phyloP scores from a whole-genome alignment of 1,140 invertebrate genomes.

The Mya arenaria region DNA sequence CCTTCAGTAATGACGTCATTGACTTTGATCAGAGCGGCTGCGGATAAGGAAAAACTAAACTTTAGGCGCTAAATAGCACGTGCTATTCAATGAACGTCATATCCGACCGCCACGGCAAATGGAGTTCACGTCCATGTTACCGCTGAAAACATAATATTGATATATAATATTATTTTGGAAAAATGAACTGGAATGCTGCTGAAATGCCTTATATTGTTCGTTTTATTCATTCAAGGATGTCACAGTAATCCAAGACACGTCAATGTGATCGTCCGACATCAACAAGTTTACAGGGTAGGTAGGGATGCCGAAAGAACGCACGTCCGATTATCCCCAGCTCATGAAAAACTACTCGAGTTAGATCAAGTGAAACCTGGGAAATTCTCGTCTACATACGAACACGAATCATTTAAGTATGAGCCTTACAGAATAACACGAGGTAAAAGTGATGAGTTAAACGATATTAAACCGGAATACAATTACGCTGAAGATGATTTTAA shows the following conservation, averaged over 20 bases:
- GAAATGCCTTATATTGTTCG: too few species aligned
- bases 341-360: neutral
- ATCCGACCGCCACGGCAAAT: too few species aligned
- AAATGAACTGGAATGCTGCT: too few species aligned
- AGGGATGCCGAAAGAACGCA: neutral
- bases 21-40: too few species aligned
- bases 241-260: slow-evolving; percentile 4
- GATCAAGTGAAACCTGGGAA: neutral
- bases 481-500: neutral
- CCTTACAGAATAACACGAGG: neutral
- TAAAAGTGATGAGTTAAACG: neutral
- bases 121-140: too few species aligned
- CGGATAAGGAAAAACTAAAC: too few species aligned
- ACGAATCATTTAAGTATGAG: neutral
- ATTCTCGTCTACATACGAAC: neutral
- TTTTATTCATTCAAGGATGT: too few species aligned
- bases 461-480: neutral
- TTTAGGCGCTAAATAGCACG: too few species aligned
- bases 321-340: neutral
- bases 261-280: neutral
- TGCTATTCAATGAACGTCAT: too few species aligned
- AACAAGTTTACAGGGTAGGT: neutral
- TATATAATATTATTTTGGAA: too few species aligned
- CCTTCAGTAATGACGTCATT: too few species aligned
- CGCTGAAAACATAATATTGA: too few species aligned